These are phyloP conservation scores for Otolemur garnettii DNA, from an alignment of 2,113 vertebrate genomes.

Conservation along the genomic window DNA sequence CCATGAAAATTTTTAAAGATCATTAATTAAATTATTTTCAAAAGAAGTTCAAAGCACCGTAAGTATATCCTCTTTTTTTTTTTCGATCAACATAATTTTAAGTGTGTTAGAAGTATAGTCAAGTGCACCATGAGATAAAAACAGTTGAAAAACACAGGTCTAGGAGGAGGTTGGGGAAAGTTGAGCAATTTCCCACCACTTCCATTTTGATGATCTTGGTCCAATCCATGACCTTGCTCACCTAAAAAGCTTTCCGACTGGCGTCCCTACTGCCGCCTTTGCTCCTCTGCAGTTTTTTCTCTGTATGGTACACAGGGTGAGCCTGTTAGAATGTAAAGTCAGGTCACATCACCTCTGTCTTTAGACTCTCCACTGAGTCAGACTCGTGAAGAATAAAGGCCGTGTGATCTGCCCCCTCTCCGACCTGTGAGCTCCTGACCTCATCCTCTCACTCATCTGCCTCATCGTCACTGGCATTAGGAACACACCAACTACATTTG, in stretches of 20 bases:
- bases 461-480: too few species aligned
- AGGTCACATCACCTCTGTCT: neutral
- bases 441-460: neutral
- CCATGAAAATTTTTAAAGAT: too few species aligned
- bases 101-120: too few species aligned
- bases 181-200: too few species aligned
- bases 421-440: neutral
- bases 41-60: too few species aligned
- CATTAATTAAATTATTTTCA: too few species aligned
- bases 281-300: neutral
- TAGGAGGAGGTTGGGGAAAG: too few species aligned
- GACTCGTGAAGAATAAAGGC: neutral
- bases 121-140: too few species aligned
- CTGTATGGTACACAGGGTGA: neutral
- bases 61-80: too few species aligned
- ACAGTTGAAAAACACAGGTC: too few species aligned
- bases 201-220: neutral
- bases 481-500: rapidly evolving
- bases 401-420: rapidly evolving
- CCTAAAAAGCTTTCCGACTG: neutral
- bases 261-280: neutral
- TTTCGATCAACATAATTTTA: too few species aligned
- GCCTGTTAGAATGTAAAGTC: neutral
- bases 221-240: neutral
- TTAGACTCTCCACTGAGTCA: neutral